A percentile compares a stretch with the other conserved stretches of the same genome.
These are phyloP conservation scores for Furcifer pardalis DNA, from an alignment of 2,797 vertebrate genomes.

Conservation along the genomic window DNA sequence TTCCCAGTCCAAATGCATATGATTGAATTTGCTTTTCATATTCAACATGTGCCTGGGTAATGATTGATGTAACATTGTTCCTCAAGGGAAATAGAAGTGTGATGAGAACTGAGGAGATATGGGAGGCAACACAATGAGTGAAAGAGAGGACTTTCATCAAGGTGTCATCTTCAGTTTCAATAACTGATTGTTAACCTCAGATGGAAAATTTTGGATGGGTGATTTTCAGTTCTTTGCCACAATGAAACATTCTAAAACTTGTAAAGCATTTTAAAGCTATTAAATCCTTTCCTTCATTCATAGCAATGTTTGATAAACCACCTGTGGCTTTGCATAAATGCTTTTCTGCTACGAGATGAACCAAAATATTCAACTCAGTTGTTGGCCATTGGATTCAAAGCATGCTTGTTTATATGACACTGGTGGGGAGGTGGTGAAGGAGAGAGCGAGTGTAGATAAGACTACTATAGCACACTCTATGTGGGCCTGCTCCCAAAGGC, in stretches of 20 bases:
- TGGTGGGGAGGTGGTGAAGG: too few relatives aligned
- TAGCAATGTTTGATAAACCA: background rate
- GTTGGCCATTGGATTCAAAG: conserved; percentile 13
- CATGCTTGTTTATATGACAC: background rate
- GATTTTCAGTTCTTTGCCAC: too few relatives aligned
- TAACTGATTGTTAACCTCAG: background rate
- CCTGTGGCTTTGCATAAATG: background rate
- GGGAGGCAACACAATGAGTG: too few relatives aligned
- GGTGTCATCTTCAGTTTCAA: too few relatives aligned
- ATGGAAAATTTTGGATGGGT: background rate
- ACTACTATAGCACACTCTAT: background rate
- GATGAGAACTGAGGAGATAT: too few relatives aligned
- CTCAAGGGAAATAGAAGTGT: too few relatives aligned
- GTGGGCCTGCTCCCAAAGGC: background rate
- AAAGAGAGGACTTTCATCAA: too few relatives aligned
- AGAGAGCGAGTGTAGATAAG: too few relatives aligned
- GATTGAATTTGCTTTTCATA: too few relatives aligned
- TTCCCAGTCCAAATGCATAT: too few relatives aligned
- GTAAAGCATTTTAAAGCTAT: background rate
- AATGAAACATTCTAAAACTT: background rate
- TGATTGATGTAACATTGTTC: too few relatives aligned
- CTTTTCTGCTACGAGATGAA: background rate
- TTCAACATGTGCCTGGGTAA: too few relatives aligned
- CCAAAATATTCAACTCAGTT: background rate
- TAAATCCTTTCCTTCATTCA: background rate